Evolutionary conservation across 30 jellyfish, hydroid and myxozoan genomes (phyloP).

Genomic region (Phacellophora camtschatica): DNA sequence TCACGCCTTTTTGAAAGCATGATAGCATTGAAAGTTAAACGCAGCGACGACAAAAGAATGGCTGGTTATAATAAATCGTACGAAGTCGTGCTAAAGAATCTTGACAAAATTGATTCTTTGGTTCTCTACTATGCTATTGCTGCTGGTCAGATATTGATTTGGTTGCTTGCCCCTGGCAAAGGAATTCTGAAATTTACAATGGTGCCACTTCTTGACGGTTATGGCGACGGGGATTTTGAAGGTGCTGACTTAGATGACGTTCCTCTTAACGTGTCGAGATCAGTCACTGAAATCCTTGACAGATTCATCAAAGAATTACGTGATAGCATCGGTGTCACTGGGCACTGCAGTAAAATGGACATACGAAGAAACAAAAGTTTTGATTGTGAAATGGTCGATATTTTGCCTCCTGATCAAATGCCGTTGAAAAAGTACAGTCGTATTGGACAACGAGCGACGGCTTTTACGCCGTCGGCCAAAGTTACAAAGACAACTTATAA

Average conservation of each 20-base stretch:
- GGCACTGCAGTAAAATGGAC: conserved; percentile 61
- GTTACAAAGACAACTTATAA: conserved; percentile 54
- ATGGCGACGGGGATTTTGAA: conserved; percentile 63
- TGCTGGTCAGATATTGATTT: conserved; percentile 77
- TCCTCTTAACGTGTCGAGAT: conserved; percentile 20
- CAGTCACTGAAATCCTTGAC: conserved; percentile 56
- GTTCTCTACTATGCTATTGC: conserved; percentile 77
- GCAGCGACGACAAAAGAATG: background rate
- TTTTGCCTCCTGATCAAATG: conserved; percentile 63
- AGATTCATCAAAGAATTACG: conserved; percentile 59
- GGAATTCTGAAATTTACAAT: conserved; percentile 81
- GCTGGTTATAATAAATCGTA: background rate
- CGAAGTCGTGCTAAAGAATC: conserved; percentile 42
- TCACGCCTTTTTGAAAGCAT: conserved; percentile 50
- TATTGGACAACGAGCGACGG: conserved; percentile 76
- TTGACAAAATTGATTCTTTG: conserved; percentile 34
- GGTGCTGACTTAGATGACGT: conserved; percentile 79
- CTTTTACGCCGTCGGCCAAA: conserved; percentile 22
- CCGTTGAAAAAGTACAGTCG: conserved; percentile 70
- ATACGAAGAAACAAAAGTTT: conserved; percentile 71
- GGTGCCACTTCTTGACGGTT: conserved; percentile 68
- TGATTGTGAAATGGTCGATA: conserved; percentile 76
- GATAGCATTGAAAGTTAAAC: background rate
- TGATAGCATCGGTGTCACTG: conserved; percentile 80
- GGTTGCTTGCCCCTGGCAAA: conserved; percentile 87